Conservation (phyloP, 2,797 vertebrate genomes). For the Spea hammondii region DNA sequence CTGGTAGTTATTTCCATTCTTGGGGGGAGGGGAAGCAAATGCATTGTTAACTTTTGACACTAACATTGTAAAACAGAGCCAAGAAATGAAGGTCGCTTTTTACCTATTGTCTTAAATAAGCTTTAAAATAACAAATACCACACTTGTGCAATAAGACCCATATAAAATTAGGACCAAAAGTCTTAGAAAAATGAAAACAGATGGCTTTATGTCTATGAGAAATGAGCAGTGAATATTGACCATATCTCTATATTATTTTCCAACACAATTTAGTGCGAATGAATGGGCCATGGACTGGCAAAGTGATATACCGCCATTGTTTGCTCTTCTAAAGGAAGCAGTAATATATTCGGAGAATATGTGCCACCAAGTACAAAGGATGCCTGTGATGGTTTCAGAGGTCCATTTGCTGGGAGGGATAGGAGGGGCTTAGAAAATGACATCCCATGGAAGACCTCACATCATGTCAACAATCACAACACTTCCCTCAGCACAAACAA, state of each 20-base stretch:
- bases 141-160: neutral
- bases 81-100: too few species aligned
- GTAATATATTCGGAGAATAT: constrained; percentile 42
- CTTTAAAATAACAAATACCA: too few species aligned
- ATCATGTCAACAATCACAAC: constrained; percentile 54
- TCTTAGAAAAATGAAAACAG: constrained; percentile 9
- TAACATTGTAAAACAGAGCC: too few species aligned
- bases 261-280: constrained; percentile 22
- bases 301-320: constrained; percentile 48
- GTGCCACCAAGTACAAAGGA: constrained; percentile 50
- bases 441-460: constrained; percentile 50
- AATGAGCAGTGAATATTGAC: constrained; percentile 23
- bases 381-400: constrained; percentile 40
- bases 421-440: constrained; percentile 41
- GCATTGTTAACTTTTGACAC: too few species aligned
- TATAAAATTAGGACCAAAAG: neutral
- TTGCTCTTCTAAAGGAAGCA: constrained; percentile 44
- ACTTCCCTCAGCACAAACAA: constrained; percentile 54
- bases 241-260: constrained; percentile 25
- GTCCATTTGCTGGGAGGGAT: constrained; percentile 29
- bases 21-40: too few species aligned
- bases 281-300: constrained; percentile 43
- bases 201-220: constrained; percentile 27
- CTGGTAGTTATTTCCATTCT: too few species aligned
- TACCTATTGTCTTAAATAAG: too few species aligned